Conservation (phyloP, 2,888 invertebrate species). For the Drosophila multiciliata region DNA sequence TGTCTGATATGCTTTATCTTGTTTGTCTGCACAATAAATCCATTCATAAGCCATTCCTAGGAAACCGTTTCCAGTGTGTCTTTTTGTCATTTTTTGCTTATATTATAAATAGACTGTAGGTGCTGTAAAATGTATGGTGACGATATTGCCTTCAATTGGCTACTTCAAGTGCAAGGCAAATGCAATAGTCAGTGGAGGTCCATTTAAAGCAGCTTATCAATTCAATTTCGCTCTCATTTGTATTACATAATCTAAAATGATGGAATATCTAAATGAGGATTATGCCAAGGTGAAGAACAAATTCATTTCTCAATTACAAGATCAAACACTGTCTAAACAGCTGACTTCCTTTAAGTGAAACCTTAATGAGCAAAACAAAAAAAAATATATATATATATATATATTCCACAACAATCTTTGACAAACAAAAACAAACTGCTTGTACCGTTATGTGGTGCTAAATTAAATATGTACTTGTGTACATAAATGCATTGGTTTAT, state of each 20-base stretch:
- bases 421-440: background rate
- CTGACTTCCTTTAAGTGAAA: conserved; percentile 4
- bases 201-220: conserved; percentile 36
- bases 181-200: conserved; percentile 7
- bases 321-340: background rate
- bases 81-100: background rate
- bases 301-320: conserved; percentile 2
- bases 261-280: conserved; percentile 8
- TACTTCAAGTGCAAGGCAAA: conserved; percentile 57
- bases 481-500: background rate
- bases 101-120: conserved; percentile 8
- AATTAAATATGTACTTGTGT: conserved; percentile 1
- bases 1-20: background rate
- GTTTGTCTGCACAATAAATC: background rate
- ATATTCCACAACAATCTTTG: background rate
- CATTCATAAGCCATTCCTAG: background rate
- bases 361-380: background rate
- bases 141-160: conserved; percentile 48
- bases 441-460: background rate
- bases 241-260: conserved; percentile 13
- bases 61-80: background rate
- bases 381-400: background rate
- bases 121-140: conserved; percentile 5
- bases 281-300: conserved; percentile 15
- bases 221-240: conserved; percentile 25